These are phyloP conservation scores for Hemiprocne comata DNA, from an alignment of 2,113 vertebrate genomes.

Conservation along the genomic window DNA sequence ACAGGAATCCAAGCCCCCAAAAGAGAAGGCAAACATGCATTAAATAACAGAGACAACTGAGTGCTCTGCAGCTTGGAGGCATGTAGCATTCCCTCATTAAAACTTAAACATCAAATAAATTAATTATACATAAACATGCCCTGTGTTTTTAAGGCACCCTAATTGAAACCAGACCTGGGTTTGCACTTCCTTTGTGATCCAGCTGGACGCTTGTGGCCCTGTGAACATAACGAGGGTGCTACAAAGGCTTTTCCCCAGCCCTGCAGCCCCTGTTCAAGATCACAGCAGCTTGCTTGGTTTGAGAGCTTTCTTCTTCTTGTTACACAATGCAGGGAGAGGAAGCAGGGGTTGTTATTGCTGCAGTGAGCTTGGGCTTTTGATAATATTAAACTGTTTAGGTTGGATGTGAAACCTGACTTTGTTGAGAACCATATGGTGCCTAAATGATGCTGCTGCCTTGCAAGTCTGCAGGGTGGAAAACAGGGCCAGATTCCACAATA, in stretches of 20 bases:
- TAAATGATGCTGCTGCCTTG: constrained; percentile 52
- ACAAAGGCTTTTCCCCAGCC: constrained; percentile 51
- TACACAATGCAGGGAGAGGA: constrained; percentile 49
- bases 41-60: neutral
- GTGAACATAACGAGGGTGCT: constrained; percentile 36
- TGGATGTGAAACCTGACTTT: constrained; percentile 71
- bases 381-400: constrained; percentile 72
- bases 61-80: neutral
- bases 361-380: constrained; percentile 52
- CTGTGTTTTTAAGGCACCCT: constrained; percentile 39
- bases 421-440: constrained; percentile 73
- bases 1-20: neutral
- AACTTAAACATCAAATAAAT: constrained; percentile 36
- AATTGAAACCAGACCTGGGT: constrained; percentile 65
- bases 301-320: constrained; percentile 36
- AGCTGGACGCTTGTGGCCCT: constrained; percentile 57
- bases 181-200: constrained; percentile 56
- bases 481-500: constrained; percentile 44
- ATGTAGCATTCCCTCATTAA: neutral
- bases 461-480: constrained; percentile 40
- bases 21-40: neutral
- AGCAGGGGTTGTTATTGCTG: constrained; percentile 61
- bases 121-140: neutral
- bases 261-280: constrained; percentile 55
- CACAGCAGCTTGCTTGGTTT: constrained; percentile 36